Conservation (phyloP, 2,113 vertebrate genomes). For the Philantomba maxwellii region DNA sequence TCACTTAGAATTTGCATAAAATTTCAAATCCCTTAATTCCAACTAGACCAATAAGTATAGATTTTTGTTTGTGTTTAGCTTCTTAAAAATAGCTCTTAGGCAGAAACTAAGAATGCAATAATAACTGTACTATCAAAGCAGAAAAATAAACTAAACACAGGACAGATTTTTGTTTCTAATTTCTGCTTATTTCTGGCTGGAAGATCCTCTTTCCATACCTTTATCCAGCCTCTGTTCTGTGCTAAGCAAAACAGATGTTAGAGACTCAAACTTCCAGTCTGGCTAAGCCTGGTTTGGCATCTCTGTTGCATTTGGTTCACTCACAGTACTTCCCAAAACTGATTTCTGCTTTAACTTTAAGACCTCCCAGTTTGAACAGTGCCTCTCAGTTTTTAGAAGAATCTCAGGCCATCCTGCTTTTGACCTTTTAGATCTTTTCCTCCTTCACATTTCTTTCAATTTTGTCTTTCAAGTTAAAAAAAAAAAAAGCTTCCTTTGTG, state of each 20-base stretch:
- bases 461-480: background rate
- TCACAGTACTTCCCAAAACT: background rate
- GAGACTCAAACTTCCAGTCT: background rate
- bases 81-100: constrained; percentile 16
- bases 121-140: background rate
- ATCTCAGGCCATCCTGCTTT: background rate
- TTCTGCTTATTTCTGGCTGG: background rate
- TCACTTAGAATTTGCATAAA: background rate
- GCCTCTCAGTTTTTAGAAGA: background rate
- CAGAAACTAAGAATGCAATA: background rate
- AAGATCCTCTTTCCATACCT: background rate
- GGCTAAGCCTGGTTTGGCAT: background rate
- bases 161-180: background rate
- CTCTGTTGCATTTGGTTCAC: background rate
- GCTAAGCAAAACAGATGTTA: background rate
- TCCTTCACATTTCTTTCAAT: background rate
- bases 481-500: background rate
- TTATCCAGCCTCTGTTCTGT: background rate
- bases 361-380: background rate
- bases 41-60: background rate
- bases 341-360: background rate
- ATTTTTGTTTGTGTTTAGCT: background rate
- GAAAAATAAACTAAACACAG: background rate
- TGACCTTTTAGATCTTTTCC: background rate
- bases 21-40: background rate